phyloP scores from a whole-genome alignment of 1,140 invertebrate genomes.

The Bradysia coprophila region DNA sequence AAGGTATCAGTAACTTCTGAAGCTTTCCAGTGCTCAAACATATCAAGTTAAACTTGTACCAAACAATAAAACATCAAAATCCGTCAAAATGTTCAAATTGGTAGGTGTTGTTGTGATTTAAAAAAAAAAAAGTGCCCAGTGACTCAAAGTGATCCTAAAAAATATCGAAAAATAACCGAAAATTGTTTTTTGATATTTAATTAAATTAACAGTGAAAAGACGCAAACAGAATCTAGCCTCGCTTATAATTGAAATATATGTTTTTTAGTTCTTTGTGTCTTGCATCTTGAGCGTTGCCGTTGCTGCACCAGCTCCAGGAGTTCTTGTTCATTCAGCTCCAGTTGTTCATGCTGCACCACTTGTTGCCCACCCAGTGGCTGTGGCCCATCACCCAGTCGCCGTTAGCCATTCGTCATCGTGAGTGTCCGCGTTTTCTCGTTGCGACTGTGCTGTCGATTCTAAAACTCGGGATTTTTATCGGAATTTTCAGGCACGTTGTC shows the following conservation, averaged over 20 bases:
- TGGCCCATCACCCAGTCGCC: neutral
- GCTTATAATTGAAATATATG: no score
- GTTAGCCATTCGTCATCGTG: constrained; percentile 2
- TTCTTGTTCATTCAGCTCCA: neutral
- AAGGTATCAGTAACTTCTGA: no score
- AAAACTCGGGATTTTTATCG: no score
- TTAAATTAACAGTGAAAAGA: no score
- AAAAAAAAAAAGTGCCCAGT: neutral
- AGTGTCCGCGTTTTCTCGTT: neutral
- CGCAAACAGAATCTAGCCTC: no score
- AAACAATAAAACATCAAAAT: no score
- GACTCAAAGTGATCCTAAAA: neutral
- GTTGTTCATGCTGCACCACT: constrained; percentile 12
- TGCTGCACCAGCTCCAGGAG: constrained; percentile 15
- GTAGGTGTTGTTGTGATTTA: constrained; percentile 21
- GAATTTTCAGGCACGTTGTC: neutral
- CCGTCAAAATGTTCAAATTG: constrained; percentile 28
- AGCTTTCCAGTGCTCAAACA: no score
- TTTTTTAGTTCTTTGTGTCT: constrained; percentile 17
- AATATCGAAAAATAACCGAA: neutral
- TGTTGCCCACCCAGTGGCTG: neutral
- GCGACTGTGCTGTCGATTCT: no score
- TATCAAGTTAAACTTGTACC: no score
- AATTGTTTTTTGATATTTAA: neutral
- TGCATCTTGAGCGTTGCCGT: constrained; percentile 23